These are phyloP conservation scores for Peromyscus nudipes DNA, from an alignment of 2,797 vertebrate species.

Conservation along the genomic window DNA sequence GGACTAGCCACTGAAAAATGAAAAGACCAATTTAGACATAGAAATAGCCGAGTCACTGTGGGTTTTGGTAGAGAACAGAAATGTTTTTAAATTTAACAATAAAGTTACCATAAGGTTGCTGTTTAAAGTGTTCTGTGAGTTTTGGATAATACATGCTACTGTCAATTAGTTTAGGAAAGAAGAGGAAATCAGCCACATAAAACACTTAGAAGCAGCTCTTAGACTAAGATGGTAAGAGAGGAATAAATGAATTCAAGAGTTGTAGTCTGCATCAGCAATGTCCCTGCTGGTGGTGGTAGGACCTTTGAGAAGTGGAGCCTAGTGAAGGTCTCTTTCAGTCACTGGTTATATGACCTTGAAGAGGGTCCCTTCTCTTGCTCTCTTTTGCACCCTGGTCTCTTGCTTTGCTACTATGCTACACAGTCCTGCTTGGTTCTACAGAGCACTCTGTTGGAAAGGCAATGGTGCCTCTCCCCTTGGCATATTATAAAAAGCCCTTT, in stretches of 20 bases:
- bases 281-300: neutral
- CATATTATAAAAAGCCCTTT: too few relatives aligned
- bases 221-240: neutral
- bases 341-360: neutral
- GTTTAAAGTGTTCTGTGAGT: slow-evolving; percentile 54
- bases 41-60: slow-evolving; percentile 70
- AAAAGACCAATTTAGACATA: slow-evolving; percentile 54
- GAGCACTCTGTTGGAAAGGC: neutral
- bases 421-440: neutral
- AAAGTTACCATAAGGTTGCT: slow-evolving; percentile 58
- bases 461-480: neutral
- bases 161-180: slow-evolving; percentile 45
- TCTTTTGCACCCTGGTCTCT: neutral
- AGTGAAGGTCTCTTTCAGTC: neutral
- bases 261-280: neutral
- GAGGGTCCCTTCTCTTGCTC: neutral
- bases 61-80: slow-evolving; percentile 47
- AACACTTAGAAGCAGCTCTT: slow-evolving; percentile 25
- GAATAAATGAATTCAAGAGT: neutral
- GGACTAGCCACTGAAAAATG: slow-evolving; percentile 51
- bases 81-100: slow-evolving; percentile 69
- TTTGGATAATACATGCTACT: slow-evolving; percentile 56
- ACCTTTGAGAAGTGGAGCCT: neutral
- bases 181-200: slow-evolving; percentile 32
- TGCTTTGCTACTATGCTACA: neutral